phyloP scores from a whole-genome alignment of 2,888 invertebrate species.

The Caenorhabditis japonica region DNA sequence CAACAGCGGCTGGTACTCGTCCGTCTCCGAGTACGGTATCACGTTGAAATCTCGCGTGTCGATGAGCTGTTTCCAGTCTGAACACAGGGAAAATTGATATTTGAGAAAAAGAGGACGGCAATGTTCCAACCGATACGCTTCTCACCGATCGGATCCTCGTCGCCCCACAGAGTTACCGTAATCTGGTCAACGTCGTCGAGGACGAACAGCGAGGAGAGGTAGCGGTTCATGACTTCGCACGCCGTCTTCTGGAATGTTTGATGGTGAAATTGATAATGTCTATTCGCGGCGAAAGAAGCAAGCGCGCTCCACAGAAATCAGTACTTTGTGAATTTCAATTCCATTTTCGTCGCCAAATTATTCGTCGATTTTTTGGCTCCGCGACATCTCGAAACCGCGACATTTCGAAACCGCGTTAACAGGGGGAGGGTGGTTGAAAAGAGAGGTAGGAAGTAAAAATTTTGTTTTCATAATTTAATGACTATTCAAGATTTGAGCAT shows the following conservation, averaged over 20 bases:
- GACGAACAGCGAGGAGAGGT: constrained; percentile 60
- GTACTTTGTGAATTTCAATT: no score
- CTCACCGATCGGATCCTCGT: constrained; percentile 60
- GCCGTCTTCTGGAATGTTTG: constrained; percentile 54
- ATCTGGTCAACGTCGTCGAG: constrained; percentile 61
- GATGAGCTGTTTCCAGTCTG: constrained; percentile 53
- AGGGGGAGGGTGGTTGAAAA: no score
- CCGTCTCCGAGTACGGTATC: constrained; percentile 46
- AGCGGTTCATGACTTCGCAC: constrained; percentile 61
- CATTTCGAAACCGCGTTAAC: no score
- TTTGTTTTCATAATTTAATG: no score
- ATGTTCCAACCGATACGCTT: constrained; percentile 21
- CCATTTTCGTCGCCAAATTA: no score
- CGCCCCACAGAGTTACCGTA: constrained; percentile 60
- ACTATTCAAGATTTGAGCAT: no score
- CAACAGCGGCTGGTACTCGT: constrained; percentile 25
- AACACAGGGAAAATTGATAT: not conserved
- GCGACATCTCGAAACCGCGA: no score
- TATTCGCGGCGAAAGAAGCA: no score
- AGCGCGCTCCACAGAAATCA: no score
- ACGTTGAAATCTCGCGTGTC: constrained; percentile 62
- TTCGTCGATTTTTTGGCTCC: no score
- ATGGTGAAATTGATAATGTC: no score
- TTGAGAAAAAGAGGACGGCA: not conserved
- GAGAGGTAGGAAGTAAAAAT: no score